A percentile compares a stretch with the other conserved stretches of the same genome.
Conservation (phyloP, 1,140 invertebrate species). For the Achatina immaculata region DNA sequence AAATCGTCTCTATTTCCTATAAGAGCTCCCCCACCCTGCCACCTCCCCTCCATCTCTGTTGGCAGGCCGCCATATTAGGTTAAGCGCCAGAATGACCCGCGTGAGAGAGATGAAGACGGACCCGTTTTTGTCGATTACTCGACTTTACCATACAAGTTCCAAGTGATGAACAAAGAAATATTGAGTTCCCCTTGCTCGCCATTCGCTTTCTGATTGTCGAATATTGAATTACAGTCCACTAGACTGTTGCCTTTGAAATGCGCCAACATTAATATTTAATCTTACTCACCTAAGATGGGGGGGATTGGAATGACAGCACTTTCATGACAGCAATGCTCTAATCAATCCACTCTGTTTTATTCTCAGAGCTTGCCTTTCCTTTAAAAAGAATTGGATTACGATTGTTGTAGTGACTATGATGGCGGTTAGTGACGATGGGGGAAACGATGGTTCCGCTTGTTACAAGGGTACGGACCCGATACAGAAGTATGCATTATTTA, state of each 20-base stretch:
- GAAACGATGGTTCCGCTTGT: too few species aligned
- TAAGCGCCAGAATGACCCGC: neutral
- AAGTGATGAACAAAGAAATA: conserved; percentile 26
- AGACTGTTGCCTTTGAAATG: neutral
- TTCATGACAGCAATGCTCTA: neutral
- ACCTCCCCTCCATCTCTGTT: conserved; percentile 13
- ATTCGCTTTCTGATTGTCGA: conserved; percentile 6
- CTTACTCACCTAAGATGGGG: conserved; percentile 2
- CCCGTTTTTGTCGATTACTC: conserved; percentile 13
- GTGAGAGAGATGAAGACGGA: neutral
- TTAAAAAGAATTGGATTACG: neutral
- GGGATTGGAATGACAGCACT: neutral
- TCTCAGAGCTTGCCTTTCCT: neutral
- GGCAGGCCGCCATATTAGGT: conserved; percentile 9
- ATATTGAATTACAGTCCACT: neutral
- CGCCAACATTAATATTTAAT: conserved; percentile 11
- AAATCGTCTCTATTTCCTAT: neutral
- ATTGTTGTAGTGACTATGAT: too few species aligned
- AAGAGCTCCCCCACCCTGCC: neutral
- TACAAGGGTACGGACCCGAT: too few species aligned
- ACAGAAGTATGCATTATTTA: too few species aligned
- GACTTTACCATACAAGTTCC: conserved; percentile 5
- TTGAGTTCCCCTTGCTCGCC: conserved; percentile 14
- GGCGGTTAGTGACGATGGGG: too few species aligned
- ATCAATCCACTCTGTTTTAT: neutral